Evolutionary conservation across 2,797 vertebrate genomes (phyloP).

Genomic region (Accipiter fasciatus): DNA sequence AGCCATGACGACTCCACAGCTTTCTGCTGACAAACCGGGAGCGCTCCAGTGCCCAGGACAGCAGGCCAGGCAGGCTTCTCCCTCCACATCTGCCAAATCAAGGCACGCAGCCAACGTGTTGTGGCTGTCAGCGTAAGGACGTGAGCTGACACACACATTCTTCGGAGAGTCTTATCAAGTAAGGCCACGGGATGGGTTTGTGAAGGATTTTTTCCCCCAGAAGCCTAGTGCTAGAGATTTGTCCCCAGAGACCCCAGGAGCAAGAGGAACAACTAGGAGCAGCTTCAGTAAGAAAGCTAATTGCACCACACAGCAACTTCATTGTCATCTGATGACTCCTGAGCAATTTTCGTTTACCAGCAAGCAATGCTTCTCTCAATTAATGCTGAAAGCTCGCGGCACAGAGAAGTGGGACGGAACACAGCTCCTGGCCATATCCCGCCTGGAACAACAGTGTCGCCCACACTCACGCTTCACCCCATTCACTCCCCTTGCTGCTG

Average conservation of each 20-base stretch:
- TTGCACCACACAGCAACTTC: fast-evolving
- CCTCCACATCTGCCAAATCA: not conserved
- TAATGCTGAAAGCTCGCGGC: fast-evolving
- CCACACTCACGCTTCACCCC: fast-evolving
- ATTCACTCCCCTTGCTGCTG: fast-evolving
- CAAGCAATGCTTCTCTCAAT: fast-evolving
- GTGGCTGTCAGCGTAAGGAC: not conserved
- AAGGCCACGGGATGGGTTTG: not conserved
- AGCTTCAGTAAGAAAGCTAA: not conserved
- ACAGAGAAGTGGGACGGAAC: not conserved
- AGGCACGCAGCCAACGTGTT: not conserved
- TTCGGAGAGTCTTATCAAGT: not conserved
- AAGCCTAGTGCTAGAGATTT: not conserved
- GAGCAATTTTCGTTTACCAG: not conserved
- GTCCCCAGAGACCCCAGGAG: not conserved
- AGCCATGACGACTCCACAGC: not conserved
- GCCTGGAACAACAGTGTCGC: fast-evolving
- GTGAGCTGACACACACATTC: fast-evolving
- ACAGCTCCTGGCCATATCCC: fast-evolving
- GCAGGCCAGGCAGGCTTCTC: not conserved
- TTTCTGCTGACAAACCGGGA: not conserved
- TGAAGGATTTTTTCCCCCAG: not conserved
- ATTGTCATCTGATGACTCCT: fast-evolving
- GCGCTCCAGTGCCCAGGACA: not conserved
- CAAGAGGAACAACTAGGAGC: not conserved